Conservation (phyloP, 2,797 vertebrate genomes). For the Karalla daura region DNA sequence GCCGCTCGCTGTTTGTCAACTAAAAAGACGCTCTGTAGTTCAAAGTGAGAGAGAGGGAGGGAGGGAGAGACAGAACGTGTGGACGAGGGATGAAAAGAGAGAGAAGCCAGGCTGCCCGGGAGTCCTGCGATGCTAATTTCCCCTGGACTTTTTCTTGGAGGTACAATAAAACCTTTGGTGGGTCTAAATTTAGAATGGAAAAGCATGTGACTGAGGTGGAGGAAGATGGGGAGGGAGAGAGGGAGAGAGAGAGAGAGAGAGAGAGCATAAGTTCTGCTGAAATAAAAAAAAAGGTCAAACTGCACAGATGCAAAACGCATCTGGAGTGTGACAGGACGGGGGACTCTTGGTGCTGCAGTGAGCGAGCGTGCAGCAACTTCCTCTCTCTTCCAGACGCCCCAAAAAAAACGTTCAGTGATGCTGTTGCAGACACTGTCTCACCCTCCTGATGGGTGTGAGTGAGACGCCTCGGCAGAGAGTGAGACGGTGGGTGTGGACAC, state of each 20-base stretch:
- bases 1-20: constrained; percentile 62
- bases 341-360: neutral
- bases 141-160: constrained; percentile 56
- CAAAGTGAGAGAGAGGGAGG: constrained; percentile 14
- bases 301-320: constrained; percentile 7
- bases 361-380: no score
- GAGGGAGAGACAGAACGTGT: neutral
- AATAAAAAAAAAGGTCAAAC: neutral
- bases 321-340: neutral
- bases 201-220: constrained; percentile 37
- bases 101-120: constrained; percentile 12
- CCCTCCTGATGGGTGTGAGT: no score
- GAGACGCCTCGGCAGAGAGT: no score
- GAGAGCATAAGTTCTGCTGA: constrained; percentile 1
- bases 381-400: no score
- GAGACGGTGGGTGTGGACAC: no score
- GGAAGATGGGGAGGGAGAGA: constrained; percentile 17
- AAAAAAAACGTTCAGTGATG: no score
- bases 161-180: constrained; percentile 65
- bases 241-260: neutral
- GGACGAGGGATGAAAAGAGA: constrained; percentile 12
- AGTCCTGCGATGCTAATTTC: constrained; percentile 45
- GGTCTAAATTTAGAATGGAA: constrained; percentile 54
- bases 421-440: no score
- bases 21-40: constrained; percentile 50